Percentiles rank a stretch among this genome's conserved stretches.
These are phyloP conservation scores for Sepiola atlantica DNA, from an alignment of 2,888 invertebrate species.

Conservation along the genomic window DNA sequence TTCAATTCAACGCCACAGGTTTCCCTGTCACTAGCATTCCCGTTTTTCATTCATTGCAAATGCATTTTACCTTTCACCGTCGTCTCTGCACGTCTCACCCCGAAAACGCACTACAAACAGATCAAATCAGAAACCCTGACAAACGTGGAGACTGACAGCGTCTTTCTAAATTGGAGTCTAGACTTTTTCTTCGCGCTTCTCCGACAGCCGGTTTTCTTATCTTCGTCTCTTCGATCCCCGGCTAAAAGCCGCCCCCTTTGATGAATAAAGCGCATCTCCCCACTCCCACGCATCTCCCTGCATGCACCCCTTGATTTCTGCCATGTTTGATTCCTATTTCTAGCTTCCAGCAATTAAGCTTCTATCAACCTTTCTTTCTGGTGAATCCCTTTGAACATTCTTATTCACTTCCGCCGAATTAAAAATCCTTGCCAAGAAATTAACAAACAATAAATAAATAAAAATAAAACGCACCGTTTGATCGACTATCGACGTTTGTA, in stretches of 20 bases:
- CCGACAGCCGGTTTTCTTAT: not conserved
- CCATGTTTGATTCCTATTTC: slow-evolving; percentile 32
- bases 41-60: not conserved
- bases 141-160: not conserved
- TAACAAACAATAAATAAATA: too few species aligned
- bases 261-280: not conserved
- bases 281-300: not conserved
- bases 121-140: not conserved
- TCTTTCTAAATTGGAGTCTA: not conserved
- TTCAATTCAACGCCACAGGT: slow-evolving; percentile 14
- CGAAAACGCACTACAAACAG: not conserved
- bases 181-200: not conserved
- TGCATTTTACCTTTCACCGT: not conserved
- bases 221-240: not conserved
- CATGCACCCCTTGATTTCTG: not conserved
- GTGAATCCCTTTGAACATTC: not conserved
- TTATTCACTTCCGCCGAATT: not conserved
- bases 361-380: not conserved
- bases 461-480: not conserved
- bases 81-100: not conserved
- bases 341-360: slow-evolving; percentile 32
- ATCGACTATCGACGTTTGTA: not conserved
- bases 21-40: not conserved
- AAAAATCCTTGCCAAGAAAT: not conserved
- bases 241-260: not conserved